Conservation (phyloP, 2,113 vertebrate genomes). For the Hydrolagus affinis region DNA sequence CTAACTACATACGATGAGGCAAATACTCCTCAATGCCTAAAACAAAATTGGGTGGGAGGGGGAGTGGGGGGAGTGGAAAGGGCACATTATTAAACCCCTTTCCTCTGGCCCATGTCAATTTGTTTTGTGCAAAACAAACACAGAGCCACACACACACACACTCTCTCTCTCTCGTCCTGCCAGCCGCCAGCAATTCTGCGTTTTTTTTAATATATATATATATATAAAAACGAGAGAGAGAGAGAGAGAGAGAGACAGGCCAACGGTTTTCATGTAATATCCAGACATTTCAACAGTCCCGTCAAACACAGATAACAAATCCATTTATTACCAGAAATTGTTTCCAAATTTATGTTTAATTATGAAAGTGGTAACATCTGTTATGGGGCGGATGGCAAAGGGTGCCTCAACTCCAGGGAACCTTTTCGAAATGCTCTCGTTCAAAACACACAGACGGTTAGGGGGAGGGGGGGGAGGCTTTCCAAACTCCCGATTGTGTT, state of each 20-base stretch:
- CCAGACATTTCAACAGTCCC: conserved; percentile 25
- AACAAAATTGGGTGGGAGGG: too few species aligned
- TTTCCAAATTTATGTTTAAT: conserved; percentile 29
- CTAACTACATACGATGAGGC: background rate
- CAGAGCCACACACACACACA: background rate
- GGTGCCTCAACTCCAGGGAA: conserved; percentile 10
- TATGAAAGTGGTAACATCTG: conserved; percentile 32
- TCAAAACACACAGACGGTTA: background rate
- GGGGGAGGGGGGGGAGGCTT: too few species aligned
- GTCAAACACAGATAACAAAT: conserved; percentile 31
- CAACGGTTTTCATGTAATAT: conserved; percentile 17
- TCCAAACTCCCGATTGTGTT: background rate
- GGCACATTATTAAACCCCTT: background rate
- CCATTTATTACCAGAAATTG: conserved; percentile 24
- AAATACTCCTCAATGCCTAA: background rate
- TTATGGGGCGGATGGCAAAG: background rate
- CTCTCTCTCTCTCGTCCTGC: too few species aligned
- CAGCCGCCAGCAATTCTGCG: background rate
- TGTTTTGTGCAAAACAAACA: background rate
- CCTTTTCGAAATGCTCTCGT: conserved; percentile 5
- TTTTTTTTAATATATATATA: too few species aligned
- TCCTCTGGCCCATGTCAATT: background rate
- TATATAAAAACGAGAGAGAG: too few species aligned
- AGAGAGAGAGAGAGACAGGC: background rate
- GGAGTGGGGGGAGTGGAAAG: background rate